Evolutionary conservation across 2,888 invertebrate genomes (phyloP), one percentile per base, ranked within the genome.

Genomic region (Hanleya hanleyi): DNA sequence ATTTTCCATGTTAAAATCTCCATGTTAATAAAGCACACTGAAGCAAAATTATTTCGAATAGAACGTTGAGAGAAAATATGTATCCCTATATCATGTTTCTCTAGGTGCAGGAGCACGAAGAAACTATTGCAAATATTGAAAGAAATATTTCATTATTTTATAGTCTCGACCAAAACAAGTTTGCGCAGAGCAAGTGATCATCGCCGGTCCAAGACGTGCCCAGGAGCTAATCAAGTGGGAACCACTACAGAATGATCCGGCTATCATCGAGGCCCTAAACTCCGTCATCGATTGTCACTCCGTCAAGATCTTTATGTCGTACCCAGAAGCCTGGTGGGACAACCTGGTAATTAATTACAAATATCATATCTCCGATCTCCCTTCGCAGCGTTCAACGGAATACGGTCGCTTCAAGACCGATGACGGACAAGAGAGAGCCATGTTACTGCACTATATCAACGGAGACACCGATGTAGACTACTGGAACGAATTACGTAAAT

Each of bases 181-280:
- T 12, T 76, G 76, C 61, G 76, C 76, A 12, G 69, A 65, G 35
- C 70, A 73, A 41, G 73, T 76, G 12, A 57, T 76, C 29, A 66
- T 76, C 0, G 76, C 76, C 0, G 62, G 70, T 12, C 70, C 73
- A n/a, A 50, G 66, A n/a, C 29, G 70, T 1, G 70, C 76, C 3
- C 41, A 71, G 12, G 68, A 68, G 62, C 18, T 61, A 18, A 38
- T 76, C 0, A 66, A 76, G 18, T 76, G 73, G 73, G 68, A 65
- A 1, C 73, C 65, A 5, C 64, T 75, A 7, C 62, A 72, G 26
- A 32, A 62, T 1, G 61, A 41, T 15, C 35, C 73, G 7, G 26
- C 49, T 15, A 61, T 73, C 26, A 36, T 65, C 4, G 33, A 70
- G 0, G 66, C 41, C 18, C 50, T 65, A 32, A 33, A 69, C 37